Evolutionary conservation across 2,113 vertebrate genomes (phyloP).

Genomic region (Stegastes partitus): DNA sequence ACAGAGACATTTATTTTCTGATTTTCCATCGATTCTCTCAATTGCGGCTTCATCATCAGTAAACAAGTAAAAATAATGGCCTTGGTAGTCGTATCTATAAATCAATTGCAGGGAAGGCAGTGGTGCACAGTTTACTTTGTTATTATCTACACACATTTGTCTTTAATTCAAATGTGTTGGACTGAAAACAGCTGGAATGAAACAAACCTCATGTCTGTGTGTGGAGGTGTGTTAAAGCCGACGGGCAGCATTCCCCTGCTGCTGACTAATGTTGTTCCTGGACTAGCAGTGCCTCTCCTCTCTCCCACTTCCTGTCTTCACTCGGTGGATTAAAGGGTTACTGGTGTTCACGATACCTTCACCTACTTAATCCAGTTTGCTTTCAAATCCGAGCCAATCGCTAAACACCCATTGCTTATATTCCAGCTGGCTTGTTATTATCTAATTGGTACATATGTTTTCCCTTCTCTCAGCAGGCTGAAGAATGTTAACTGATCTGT

Average conservation of each 20-base stretch:
- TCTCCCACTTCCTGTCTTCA: constrained; percentile 54
- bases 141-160: no score
- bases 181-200: neutral
- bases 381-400: constrained; percentile 38
- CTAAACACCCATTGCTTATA: constrained; percentile 36
- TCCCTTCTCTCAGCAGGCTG: neutral
- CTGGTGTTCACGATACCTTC: constrained; percentile 64
- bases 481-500: neutral
- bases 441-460: constrained; percentile 1
- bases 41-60: neutral
- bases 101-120: no score
- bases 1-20: neutral
- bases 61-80: no score
- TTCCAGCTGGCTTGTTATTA: constrained; percentile 33
- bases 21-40: neutral
- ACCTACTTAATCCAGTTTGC: constrained; percentile 66
- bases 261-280: constrained; percentile 60
- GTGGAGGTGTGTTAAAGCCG: constrained; percentile 13
- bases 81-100: no score
- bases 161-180: neutral
- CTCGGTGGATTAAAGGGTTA: constrained; percentile 70
- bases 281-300: constrained; percentile 59
- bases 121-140: neutral
- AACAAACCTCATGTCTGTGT: neutral
- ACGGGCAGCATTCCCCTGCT: constrained; percentile 49